These are phyloP conservation scores for Eristalinus sepulchralis DNA, from an alignment of 2,888 invertebrate species.

Conservation along the genomic window DNA sequence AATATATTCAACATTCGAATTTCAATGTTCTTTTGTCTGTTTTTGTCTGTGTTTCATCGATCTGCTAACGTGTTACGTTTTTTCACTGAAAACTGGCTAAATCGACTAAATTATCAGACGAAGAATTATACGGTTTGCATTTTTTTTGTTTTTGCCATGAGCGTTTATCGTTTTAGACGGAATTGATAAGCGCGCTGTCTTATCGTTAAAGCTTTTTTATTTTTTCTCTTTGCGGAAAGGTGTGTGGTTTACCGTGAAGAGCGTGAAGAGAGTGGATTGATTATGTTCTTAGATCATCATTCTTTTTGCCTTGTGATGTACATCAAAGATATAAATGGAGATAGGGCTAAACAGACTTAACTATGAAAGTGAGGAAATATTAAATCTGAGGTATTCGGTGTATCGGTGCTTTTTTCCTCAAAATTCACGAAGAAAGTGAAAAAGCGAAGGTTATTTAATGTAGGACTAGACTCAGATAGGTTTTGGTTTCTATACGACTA, in stretches of 20 bases:
- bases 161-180: constrained; percentile 46
- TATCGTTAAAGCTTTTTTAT: constrained; percentile 52
- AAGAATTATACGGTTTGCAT: constrained; percentile 30
- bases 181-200: constrained; percentile 58
- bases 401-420: too few relatives aligned
- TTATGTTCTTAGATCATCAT: neutral
- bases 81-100: constrained; percentile 18
- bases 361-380: too few relatives aligned
- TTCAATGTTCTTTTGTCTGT: neutral
- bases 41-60: neutral
- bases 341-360: too few relatives aligned
- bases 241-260: neutral
- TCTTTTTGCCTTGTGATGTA: neutral
- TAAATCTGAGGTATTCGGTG: too few relatives aligned
- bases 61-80: neutral
- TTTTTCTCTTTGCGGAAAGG: constrained; percentile 18
- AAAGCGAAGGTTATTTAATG: too few relatives aligned
- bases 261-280: neutral
- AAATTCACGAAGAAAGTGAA: too few relatives aligned
- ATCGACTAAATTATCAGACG: constrained; percentile 41
- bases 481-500: too few relatives aligned
- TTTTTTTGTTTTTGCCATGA: constrained; percentile 32
- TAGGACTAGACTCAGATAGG: too few relatives aligned
- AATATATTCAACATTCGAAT: neutral
- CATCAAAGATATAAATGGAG: too few relatives aligned